Percentiles rank a stretch among this genome's conserved stretches.
Evolutionary conservation across 2,888 invertebrate genomes (phyloP).

Genomic region (Gymnocheta viridis): DNA sequence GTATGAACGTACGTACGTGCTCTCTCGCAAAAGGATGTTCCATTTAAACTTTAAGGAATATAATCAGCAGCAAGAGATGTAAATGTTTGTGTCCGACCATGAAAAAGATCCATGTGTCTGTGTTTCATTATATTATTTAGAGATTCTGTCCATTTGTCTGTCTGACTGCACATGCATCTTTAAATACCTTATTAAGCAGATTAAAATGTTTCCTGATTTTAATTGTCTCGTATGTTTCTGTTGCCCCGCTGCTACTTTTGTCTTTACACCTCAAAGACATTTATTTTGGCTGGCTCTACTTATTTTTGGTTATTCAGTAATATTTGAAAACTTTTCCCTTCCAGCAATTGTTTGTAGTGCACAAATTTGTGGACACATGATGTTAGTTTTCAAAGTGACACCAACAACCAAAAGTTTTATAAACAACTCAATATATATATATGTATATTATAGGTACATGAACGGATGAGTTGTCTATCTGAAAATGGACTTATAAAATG

Average conservation of each 20-base stretch:
- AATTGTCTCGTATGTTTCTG: conserved; percentile 75
- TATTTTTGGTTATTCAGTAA: neutral
- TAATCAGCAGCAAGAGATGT: neutral
- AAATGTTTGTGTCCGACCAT: neutral
- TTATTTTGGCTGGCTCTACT: conserved; percentile 19
- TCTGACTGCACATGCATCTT: conserved; percentile 54
- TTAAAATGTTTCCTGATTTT: conserved; percentile 81
- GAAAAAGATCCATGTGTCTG: conserved; percentile 12
- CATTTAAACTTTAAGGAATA: conserved; percentile 1
- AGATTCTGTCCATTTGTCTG: conserved; percentile 16
- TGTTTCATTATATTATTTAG: conserved; percentile 39
- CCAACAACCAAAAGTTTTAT: conserved; percentile 66
- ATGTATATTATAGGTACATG: neutral
- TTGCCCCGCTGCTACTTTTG: neutral
- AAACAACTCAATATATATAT: conserved; percentile 60
- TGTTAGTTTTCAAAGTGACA: conserved; percentile 67
- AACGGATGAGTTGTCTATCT: neutral
- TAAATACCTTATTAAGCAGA: conserved; percentile 80
- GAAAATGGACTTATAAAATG: conserved; percentile 12
- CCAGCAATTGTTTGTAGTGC: conserved; percentile 51
- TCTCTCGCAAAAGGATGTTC: neutral
- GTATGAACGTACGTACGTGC: neutral
- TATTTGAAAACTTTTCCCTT: conserved; percentile 55
- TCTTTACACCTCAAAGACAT: conserved; percentile 18
- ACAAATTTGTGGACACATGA: conserved; percentile 72